Conservation (phyloP, 1,140 invertebrate species). For the Littorina saxatilis region DNA sequence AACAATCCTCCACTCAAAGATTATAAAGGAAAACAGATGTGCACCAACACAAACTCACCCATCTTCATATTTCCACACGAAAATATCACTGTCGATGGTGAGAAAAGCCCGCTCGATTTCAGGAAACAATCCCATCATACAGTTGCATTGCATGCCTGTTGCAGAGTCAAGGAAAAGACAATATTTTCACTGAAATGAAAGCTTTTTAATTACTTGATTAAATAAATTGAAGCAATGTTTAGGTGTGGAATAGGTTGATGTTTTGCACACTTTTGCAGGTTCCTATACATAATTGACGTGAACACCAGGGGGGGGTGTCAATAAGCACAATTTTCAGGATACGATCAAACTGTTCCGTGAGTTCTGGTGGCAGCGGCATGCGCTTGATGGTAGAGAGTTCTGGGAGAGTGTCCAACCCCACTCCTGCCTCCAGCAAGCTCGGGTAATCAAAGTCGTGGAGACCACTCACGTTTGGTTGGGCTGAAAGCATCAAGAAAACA, state of each 20-base stretch:
- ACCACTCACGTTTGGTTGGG: slow-evolving; percentile 87
- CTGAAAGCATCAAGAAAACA: slow-evolving; percentile 60
- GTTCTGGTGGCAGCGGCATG: slow-evolving; percentile 92
- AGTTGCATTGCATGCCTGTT: slow-evolving; percentile 86
- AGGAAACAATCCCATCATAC: slow-evolving; percentile 96
- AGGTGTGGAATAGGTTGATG: too few relatives aligned
- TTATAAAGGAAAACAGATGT: too few relatives aligned
- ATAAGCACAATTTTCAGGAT: too few relatives aligned
- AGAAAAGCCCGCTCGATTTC: slow-evolving; percentile 97
- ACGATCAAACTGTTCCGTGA: slow-evolving; percentile 95
- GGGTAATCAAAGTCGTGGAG: slow-evolving; percentile 94
- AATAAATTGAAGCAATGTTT: too few relatives aligned
- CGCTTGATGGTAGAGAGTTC: slow-evolving; percentile 89
- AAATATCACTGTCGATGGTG: slow-evolving; percentile 98
- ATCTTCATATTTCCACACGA: slow-evolving; percentile 96
- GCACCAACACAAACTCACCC: too few relatives aligned
- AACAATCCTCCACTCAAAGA: too few relatives aligned
- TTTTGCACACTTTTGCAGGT: too few relatives aligned
- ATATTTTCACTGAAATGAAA: too few relatives aligned
- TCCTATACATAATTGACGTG: too few relatives aligned
- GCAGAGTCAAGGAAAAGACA: slow-evolving; percentile 36
- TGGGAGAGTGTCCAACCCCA: slow-evolving; percentile 78
- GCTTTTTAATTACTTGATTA: too few relatives aligned
- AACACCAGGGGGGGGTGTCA: too few relatives aligned
- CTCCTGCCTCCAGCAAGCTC: slow-evolving; percentile 81